Base-by-base conservation (phyloP, 2,113 vertebrate genomes). In the Etia nguti region DNA sequence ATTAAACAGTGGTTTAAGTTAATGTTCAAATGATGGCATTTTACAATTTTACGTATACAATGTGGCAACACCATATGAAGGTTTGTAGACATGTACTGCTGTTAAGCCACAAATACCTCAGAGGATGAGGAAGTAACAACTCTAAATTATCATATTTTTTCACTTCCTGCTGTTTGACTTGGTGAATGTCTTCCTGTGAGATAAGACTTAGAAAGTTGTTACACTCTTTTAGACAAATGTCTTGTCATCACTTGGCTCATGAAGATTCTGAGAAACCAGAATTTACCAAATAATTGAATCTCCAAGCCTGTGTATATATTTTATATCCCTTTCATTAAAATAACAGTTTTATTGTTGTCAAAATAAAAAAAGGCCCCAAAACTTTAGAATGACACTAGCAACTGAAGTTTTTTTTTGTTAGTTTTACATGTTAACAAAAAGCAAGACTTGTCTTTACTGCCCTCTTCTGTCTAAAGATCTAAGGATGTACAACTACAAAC, bases 401-500 rank as follows among this genome's bases (percentile, higher is more conserved):
- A 31, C 26, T 26, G 20, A 4, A 62, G 29, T 6, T 9, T 60
- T 31, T 18, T 2, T 59, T 60, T 59, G 24, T 29, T 57, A 15
- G 57, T 4, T 62, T 62, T 34, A 4, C 18, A 62, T 2, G 16
- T 60, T 60, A 16, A 34, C 29, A 34, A 62, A 2, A 60, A 46
- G 41, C 24, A 84, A 12, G 11, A 36, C 56, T 55, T 34, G 77
- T 88, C 87, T 82, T 79, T 86, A 86, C 89, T 82, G 83, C 90
- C 87, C 60, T 88, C 87, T 89, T n/a, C 86, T 87, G 90, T 87
- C 52, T 31, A 54, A n/a, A 3, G 5, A 1, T 83, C 57, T 1
- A 9, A 29, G 6, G 6, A 55, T 16, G 29, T 1, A 81, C 12
- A 80, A 10, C 38, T 56, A 24, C 3, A 29, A 86, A 50, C 26